Evolutionary conservation across 1,140 invertebrate species (phyloP).

Genomic region (Penaeus vannamei): DNA sequence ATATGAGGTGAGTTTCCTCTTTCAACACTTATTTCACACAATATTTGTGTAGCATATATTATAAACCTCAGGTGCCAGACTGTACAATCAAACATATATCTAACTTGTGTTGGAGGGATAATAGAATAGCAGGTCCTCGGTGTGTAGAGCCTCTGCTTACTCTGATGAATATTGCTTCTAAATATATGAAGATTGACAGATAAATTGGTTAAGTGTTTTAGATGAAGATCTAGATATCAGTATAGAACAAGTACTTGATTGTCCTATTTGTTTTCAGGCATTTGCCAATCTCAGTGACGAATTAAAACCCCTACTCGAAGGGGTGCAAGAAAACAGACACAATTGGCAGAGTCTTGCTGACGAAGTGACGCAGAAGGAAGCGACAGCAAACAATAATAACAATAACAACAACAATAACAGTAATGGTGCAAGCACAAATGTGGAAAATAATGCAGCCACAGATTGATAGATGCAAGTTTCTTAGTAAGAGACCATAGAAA

Average conservation of each 20-base stretch:
- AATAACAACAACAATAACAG: constrained; percentile 49
- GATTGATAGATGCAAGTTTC: background rate
- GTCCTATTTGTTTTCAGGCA: constrained; percentile 77
- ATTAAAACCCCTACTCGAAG: constrained; percentile 85
- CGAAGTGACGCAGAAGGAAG: constrained; percentile 8
- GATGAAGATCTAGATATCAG: background rate
- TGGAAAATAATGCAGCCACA: background rate
- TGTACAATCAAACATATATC: background rate
- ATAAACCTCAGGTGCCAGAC: background rate
- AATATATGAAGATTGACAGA: background rate
- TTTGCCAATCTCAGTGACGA: constrained; percentile 85
- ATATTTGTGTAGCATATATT: background rate
- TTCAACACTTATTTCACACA: background rate
- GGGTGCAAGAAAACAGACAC: constrained; percentile 85
- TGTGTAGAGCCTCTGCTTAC: background rate
- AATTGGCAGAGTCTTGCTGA: constrained; percentile 85
- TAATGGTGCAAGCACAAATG: constrained; percentile 32
- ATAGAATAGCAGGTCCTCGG: background rate
- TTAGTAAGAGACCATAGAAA: background rate
- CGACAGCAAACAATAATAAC: constrained; percentile 44
- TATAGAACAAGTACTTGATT: constrained; percentile 13
- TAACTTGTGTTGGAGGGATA: too few relatives aligned
- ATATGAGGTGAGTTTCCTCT: constrained; percentile 82
- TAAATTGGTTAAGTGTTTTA: background rate
- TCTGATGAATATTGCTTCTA: background rate